Evolutionary conservation across 2,888 invertebrate species (phyloP).

Genomic region (Choristoneura rosaceana): DNA sequence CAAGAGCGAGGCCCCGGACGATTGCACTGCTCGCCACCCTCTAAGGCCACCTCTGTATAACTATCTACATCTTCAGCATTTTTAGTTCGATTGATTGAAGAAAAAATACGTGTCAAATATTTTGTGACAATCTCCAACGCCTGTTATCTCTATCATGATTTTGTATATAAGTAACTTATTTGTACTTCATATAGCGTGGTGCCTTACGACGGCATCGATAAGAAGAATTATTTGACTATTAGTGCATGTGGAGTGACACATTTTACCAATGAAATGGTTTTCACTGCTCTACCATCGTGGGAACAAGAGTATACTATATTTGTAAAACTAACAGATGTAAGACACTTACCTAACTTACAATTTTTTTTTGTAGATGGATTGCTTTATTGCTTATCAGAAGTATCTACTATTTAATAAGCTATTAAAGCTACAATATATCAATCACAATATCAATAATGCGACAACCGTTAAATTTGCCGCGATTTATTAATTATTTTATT

Average conservation of each 20-base stretch:
- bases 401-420: neutral
- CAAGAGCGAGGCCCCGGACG: too few relatives aligned
- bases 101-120: too few relatives aligned
- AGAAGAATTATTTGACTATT: constrained; percentile 91
- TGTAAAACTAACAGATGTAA: constrained; percentile 89
- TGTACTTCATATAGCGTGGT: constrained; percentile 86
- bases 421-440: neutral
- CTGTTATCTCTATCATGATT: neutral
- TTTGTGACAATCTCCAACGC: neutral
- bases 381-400: neutral
- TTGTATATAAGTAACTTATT: neutral
- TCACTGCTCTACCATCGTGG: constrained; percentile 92
- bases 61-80: too few relatives aligned
- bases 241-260: constrained; percentile 94
- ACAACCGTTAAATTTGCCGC: neutral
- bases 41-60: too few relatives aligned
- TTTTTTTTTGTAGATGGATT: neutral
- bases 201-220: constrained; percentile 88
- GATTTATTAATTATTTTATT: neutral
- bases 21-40: too few relatives aligned
- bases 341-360: constrained; percentile 38
- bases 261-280: constrained; percentile 90
- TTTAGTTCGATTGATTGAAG: too few relatives aligned
- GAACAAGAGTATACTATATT: constrained; percentile 93
- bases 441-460: neutral